A percentile compares a stretch with the other conserved stretches of the same genome.
phyloP scores from a whole-genome alignment of 2,113 vertebrate species.

The Mola mola region DNA sequence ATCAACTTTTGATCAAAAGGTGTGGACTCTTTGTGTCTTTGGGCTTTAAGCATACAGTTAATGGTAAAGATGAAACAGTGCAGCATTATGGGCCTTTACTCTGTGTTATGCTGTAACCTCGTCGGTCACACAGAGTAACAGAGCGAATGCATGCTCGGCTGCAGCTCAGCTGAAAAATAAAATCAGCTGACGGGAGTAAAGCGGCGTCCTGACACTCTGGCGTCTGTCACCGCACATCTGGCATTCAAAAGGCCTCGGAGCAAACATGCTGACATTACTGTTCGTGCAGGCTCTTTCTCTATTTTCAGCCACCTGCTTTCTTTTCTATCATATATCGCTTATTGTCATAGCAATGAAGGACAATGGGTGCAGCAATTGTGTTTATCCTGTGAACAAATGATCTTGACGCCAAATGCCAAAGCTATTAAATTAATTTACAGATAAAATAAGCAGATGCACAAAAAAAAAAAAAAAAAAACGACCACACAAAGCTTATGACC shows the following conservation, averaged over 20 bases:
- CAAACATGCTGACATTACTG: conserved; percentile 63
- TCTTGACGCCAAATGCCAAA: too few species aligned
- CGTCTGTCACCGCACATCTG: conserved; percentile 69
- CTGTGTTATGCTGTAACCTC: conserved; percentile 11
- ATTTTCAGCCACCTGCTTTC: conserved; percentile 59
- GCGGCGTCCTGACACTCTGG: conserved; percentile 49
- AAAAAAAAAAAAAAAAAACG: too few species aligned
- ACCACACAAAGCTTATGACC: too few species aligned
- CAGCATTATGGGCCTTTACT: conserved; percentile 6
- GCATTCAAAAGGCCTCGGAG: conserved; percentile 70
- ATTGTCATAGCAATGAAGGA: conserved; percentile 49
- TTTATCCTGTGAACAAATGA: too few species aligned
- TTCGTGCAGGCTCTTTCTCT: conserved; percentile 36
- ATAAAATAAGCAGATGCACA: too few species aligned
- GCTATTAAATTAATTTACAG: too few species aligned
- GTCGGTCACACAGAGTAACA: conserved; percentile 19
- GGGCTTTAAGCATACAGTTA: too few species aligned
- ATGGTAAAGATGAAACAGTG: conserved; percentile 29
- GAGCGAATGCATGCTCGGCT: conserved; percentile 30
- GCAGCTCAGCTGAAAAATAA: conserved; percentile 39
- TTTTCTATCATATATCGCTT: conserved; percentile 17
- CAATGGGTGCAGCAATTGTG: conserved; percentile 14
- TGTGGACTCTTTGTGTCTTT: too few species aligned
- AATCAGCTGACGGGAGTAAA: conserved; percentile 66
- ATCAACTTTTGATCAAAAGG: too few species aligned